Conservation (phyloP, 2,888 invertebrate species). For the Chalcis sispes region DNA sequence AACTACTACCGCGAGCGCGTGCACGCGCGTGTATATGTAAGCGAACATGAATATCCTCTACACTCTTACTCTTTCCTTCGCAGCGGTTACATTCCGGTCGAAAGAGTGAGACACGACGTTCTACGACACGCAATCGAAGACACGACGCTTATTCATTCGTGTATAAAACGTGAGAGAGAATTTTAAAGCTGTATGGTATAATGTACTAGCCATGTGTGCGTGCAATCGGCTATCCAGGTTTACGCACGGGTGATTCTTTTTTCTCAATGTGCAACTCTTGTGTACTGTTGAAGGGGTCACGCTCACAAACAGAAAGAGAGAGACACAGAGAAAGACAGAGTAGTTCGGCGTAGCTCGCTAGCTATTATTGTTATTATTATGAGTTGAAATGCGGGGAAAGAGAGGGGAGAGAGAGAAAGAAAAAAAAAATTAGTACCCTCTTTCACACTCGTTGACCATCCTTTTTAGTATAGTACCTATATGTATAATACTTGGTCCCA, state of each 20-base stretch:
- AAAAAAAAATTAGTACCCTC: neutral
- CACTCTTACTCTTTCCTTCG: neutral
- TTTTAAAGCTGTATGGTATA: too few species aligned
- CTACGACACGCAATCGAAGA: too few species aligned
- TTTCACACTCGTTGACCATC: neutral
- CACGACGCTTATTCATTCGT: too few species aligned
- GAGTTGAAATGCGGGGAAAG: neutral
- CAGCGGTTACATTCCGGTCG: neutral
- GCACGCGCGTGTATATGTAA: neutral
- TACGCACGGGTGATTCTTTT: neutral
- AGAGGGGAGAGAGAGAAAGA: neutral
- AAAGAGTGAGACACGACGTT: too few species aligned
- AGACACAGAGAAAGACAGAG: neutral
- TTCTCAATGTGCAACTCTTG: neutral
- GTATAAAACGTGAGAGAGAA: too few species aligned
- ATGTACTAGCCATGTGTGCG: too few species aligned
- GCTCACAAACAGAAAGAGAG: neutral
- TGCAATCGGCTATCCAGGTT: neutral
- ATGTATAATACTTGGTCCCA: too few species aligned
- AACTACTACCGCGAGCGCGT: too few species aligned
- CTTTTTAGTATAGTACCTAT: too few species aligned
- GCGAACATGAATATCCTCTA: neutral
- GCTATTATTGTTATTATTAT: neutral
- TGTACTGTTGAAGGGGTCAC: neutral
- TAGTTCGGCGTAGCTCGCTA: slow-evolving; percentile 3